Evolutionary conservation across 2,888 invertebrate genomes (phyloP), one percentile per base, ranked within the genome.

Genomic region (Myopa tessellatipennis): DNA sequence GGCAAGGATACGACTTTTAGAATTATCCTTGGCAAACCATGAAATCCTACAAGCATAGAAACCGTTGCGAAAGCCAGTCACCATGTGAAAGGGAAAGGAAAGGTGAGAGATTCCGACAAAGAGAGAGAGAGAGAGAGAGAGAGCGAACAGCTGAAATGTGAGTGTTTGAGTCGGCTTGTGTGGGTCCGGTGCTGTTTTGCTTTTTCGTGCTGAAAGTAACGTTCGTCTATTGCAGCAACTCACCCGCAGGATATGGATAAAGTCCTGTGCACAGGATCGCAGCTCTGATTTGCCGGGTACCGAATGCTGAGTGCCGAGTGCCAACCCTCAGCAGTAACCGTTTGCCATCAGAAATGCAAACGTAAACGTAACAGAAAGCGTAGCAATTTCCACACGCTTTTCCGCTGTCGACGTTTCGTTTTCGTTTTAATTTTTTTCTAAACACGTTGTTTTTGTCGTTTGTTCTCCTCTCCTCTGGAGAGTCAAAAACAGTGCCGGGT

Each of bases 261-360:
- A 34, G 52, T 70, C 69, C 70, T 55, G 69, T 69, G 52, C 40
- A 55, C 65, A 36, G 70, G 16, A 45, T 40, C n/a, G 40, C 40
- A 14, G 67, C 40, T 4, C 38, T 8, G 67, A 4, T 16, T 67
- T 14, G 14, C 38, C 40, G 40, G 5, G 55, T 55, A n/a, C 14
- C n/a, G 55, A 55, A n/a, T 5, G 55, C 55, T 34, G 67, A 26
- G 26, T 26, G 26, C 26, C 26, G 26, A 55, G 55, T 55, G 16
- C 55, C 55, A 45, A 45, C 6, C 45, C 45, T 45, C 10, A 45
- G 45, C 45, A 45, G 45, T 45, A 45, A 45, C 45, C 26, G 5
- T 61, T n/a, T 7, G 60, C 18, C 16, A n/a, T 18, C 10, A 26
- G 61, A 61, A 8, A 26, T 61, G 1, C 26, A 26, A 58, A 63